Base-by-base conservation (phyloP, 2,888 invertebrate species). In the Agrochola macilenta region DNA sequence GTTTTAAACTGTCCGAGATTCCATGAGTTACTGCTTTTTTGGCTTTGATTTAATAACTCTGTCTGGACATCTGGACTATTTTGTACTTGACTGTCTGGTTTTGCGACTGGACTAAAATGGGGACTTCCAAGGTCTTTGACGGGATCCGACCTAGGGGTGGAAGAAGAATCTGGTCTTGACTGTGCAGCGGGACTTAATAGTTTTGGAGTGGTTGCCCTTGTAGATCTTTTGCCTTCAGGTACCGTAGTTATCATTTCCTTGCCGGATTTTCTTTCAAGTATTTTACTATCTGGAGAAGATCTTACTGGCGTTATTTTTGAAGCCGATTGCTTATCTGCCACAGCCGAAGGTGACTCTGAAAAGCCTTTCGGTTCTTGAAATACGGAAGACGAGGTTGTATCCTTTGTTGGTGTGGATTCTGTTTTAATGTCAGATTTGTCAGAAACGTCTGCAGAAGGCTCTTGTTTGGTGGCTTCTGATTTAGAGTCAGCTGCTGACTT, bases 41-140 rank as follows among this genome's bases (percentile, higher is more conserved):
- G 87, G 74, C 63, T 87, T 72, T 85, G 86, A 71, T 89, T 96
- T 30, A 93, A 83, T 30, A 93, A 87, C 80, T 96, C 96, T 2
- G 92, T 85, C 78, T 93, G 94, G 23, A 96, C 91, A 85, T 96
- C 96, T 17, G 96, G 96, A 85, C 96, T 96, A 86, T 93, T 95
- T 80, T 95, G 95, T 85, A 96, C 94, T 93, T 96, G 96, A 84
- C 96, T 96, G 87, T 96, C 96, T 57, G 96, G 96, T 92, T 96
- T 96, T 20, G 95, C 88, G 84, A 94, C 94, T 74, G 96, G 96
- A 90, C 96, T 96, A 83, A 94, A 96, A 85, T 96, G 95, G 9
- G 96, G 96, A 84, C 95, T 96, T 23, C 95, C 94, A 78, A 93
- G 89, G 61, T 95, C 95, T 89, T 95, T 96, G 52, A 88, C 79